phyloP scores from a whole-genome alignment of 2,888 invertebrate genomes.

The Noctua fimbriata region DNA sequence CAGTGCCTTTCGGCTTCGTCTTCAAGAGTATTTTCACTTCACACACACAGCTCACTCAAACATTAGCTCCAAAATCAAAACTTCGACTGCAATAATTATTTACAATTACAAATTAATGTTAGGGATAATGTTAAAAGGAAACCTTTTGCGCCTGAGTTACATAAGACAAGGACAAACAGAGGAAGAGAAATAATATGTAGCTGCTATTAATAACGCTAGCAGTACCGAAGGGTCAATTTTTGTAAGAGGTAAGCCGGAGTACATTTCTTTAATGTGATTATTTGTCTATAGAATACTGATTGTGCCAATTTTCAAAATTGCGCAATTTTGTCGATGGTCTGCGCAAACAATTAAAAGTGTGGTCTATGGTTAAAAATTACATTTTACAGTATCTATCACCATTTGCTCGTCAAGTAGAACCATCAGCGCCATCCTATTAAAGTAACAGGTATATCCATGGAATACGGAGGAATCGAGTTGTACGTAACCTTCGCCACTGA shows the following conservation, averaged over 20 bases:
- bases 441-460: slow-evolving; percentile 69
- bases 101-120: not conserved
- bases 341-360: slow-evolving; percentile 9
- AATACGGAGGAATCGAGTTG: no score
- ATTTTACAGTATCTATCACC: slow-evolving; percentile 35
- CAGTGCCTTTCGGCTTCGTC: no score
- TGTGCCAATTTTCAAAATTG: not conserved
- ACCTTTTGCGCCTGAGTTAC: not conserved
- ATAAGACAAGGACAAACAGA: not conserved
- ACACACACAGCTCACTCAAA: not conserved
- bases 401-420: slow-evolving; percentile 51
- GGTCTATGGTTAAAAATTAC: slow-evolving; percentile 35
- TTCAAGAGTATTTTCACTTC: no score
- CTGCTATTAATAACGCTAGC: not conserved
- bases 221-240: no score
- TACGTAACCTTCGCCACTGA: no score
- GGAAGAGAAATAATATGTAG: not conserved
- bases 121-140: not conserved
- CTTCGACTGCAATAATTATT: not conserved
- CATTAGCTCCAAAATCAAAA: not conserved
- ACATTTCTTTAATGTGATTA: no score
- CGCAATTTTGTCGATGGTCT: not conserved
- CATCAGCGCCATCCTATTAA: slow-evolving; percentile 45
- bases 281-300: no score
- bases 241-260: no score